Conservation (phyloP, 2,113 vertebrate genomes). For the Antennarius striatus region DNA sequence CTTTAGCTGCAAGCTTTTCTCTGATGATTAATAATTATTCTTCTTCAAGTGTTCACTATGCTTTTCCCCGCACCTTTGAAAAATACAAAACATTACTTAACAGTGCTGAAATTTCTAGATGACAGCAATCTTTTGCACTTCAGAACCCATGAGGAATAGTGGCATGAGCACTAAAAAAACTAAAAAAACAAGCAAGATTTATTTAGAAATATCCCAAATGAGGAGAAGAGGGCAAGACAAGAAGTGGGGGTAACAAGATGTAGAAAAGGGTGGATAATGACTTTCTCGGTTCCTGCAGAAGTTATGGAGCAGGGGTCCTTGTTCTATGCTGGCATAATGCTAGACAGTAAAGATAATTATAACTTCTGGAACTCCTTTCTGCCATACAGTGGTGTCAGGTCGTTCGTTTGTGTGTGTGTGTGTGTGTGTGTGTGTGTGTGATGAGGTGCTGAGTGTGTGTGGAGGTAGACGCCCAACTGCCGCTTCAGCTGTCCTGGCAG, state of each 20-base stretch:
- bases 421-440: slow-evolving; percentile 13
- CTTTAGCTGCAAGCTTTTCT: not conserved
- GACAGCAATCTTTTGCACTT: slow-evolving; percentile 38
- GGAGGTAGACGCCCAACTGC: slow-evolving; percentile 37
- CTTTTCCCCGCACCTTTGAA: not conserved
- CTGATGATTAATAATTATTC: slow-evolving; percentile 17
- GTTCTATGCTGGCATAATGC: slow-evolving; percentile 24
- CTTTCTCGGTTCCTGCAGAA: slow-evolving; percentile 32
- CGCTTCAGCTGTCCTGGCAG: slow-evolving; percentile 33
- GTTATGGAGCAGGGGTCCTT: slow-evolving; percentile 15
- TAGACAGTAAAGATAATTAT: slow-evolving; percentile 55
- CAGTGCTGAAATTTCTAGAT: slow-evolving; percentile 23
- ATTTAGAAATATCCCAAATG: slow-evolving; percentile 46
- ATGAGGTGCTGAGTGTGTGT: slow-evolving; percentile 39
- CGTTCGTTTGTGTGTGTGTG: slow-evolving; percentile 34
- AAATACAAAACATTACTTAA: slow-evolving; percentile 14
- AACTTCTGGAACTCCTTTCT: slow-evolving; percentile 36
- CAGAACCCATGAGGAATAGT: slow-evolving; percentile 36
- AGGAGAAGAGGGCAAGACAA: slow-evolving; percentile 1
- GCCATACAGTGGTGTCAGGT: slow-evolving; percentile 23
- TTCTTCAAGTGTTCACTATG: slow-evolving; percentile 8
- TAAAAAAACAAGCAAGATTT: slow-evolving; percentile 44
- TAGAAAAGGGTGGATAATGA: slow-evolving; percentile 21
- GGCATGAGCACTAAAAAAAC: slow-evolving; percentile 13
- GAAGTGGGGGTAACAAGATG: not conserved